Evolutionary conservation across 2,113 vertebrate genomes (phyloP), one percentile per base, ranked within the genome.

Genomic region (Lutjanus erythropterus): DNA sequence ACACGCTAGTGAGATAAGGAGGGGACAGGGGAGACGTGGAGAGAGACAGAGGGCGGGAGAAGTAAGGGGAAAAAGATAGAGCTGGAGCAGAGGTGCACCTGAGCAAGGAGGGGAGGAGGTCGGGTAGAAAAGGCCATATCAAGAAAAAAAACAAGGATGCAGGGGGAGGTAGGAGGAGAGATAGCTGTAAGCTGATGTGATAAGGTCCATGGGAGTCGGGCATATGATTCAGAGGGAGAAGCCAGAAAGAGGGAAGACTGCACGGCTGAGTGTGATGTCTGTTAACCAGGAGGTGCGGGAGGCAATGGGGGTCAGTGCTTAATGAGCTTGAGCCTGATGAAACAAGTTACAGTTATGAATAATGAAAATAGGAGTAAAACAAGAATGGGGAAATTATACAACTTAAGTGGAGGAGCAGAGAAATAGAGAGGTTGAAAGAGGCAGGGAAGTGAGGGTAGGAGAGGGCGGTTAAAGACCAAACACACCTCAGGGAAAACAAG

Each of bases 1-100:
- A 92, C 88, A 88, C 73, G 47, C 93, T 89, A 91, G 93, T 93
- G 92, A 94, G 93, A 93, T 93, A 92, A 91, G 90, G 91, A 91
- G 85, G 88, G 88, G 89, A 90, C 68, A 91, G 86, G 85, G 88
- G 82, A 89, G 88, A 89, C 71, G 27, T 85, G 89, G 87, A 91
- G 75, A 86, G 82, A 87, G 87, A 93, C 90, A 91, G 74, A 70
- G 75, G 84, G 75, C 80, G 70, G 90, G 74, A 87, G 83, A 85
- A 78, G 80, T 80, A 50, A 75, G 78, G 84, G 80, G 81, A 73
- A 56, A 81, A 59, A 81, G 86, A 86, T 41, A 81, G 84, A 82
- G 79, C 70, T 59, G 62, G 81, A 89, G 80, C 59, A 79, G 81
- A 83, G 81, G 84, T 60, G 83, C 68, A 84, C 53, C 70, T 83